Evolutionary conservation across 2,113 vertebrate species (phyloP).

Genomic region (Pycnonotus jocosus): DNA sequence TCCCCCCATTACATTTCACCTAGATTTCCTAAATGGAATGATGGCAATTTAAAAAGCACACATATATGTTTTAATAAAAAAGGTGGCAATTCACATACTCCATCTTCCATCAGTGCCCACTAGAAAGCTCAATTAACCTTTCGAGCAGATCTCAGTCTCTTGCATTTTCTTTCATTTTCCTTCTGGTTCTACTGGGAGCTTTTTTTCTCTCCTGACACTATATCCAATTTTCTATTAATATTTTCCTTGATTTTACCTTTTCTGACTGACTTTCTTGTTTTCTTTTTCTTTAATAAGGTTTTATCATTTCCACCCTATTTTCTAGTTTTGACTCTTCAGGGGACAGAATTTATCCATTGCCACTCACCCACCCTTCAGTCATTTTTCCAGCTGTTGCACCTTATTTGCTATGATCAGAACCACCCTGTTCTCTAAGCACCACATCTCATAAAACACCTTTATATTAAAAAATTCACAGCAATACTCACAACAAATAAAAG

Average conservation of each 20-base stretch:
- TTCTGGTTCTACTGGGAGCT: not conserved
- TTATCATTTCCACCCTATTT: not conserved
- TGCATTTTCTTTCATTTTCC: not conserved
- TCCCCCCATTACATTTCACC: not conserved
- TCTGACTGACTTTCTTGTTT: not conserved
- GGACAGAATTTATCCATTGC: not conserved
- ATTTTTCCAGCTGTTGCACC: not conserved
- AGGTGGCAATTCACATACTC: not conserved
- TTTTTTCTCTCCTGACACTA: not conserved
- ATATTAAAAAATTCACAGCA: not conserved
- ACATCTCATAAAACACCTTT: not conserved
- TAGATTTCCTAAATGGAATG: not conserved
- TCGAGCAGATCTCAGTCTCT: not conserved
- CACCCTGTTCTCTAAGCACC: not conserved
- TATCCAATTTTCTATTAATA: not conserved
- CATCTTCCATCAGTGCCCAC: not conserved
- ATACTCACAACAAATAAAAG: not conserved
- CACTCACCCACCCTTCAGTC: not conserved
- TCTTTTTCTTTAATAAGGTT: not conserved
- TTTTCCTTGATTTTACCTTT: not conserved
- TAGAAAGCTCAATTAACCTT: slow-evolving; percentile 7
- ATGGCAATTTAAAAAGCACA: not conserved
- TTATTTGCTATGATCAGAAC: not conserved
- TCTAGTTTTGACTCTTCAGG: not conserved
- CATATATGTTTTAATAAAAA: not conserved